phyloP scores from a whole-genome alignment of 2,797 vertebrate species.

The Corythornis leucogaster region DNA sequence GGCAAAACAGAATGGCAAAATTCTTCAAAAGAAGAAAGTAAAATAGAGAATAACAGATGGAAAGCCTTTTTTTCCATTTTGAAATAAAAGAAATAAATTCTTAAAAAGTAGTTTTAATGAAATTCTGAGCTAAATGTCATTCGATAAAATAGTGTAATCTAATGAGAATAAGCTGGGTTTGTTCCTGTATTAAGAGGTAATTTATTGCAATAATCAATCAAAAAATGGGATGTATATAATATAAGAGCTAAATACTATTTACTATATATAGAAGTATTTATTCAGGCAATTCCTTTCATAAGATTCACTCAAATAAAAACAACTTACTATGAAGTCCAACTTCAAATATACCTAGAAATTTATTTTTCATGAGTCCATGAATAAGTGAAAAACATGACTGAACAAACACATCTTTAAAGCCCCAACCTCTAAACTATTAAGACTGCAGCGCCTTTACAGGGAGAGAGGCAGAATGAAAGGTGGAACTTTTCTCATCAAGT shows the following conservation, averaged over 20 bases:
- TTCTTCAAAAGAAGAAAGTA: slow-evolving; percentile 63
- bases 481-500: background rate
- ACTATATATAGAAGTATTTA: slow-evolving; percentile 4
- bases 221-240: background rate
- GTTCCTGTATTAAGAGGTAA: background rate
- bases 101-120: slow-evolving; percentile 41
- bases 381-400: background rate
- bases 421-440: background rate
- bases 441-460: background rate
- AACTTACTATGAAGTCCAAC: background rate
- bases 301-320: background rate
- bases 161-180: slow-evolving; percentile 4
- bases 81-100: slow-evolving; percentile 55
- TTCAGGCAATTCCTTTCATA: background rate
- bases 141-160: slow-evolving; percentile 35
- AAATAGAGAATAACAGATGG: slow-evolving; percentile 64
- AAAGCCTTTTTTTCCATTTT: slow-evolving; percentile 32
- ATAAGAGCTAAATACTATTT: background rate
- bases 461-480: background rate
- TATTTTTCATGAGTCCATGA: background rate
- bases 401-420: background rate
- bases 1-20: slow-evolving; percentile 68
- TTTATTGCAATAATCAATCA: slow-evolving; percentile 22
- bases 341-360: background rate
- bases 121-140: slow-evolving; percentile 29